A percentile compares a stretch with the other conserved stretches of the same genome.
These are phyloP conservation scores for Mesopsocus fuscifrons DNA, from an alignment of 2,888 invertebrate species.

Conservation along the genomic window DNA sequence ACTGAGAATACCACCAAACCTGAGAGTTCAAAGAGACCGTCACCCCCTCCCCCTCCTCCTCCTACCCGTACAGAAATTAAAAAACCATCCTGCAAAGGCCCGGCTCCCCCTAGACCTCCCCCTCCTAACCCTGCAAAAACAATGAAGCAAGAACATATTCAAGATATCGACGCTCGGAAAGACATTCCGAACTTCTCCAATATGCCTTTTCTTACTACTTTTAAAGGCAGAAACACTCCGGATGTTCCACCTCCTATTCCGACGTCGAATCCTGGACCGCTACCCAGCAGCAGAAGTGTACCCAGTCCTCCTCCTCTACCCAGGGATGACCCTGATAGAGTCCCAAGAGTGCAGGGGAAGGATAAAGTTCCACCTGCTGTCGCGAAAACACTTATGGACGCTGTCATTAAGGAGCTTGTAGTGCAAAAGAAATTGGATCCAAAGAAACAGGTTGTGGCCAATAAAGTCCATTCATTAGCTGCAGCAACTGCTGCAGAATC, in stretches of 20 bases:
- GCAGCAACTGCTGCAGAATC: background rate
- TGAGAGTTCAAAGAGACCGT: constrained; percentile 16
- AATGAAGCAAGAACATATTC: background rate
- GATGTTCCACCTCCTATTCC: constrained; percentile 5
- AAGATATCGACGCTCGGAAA: background rate
- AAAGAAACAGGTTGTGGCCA: background rate
- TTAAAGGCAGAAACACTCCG: constrained; percentile 1
- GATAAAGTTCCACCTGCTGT: constrained; percentile 12
- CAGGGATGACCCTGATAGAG: background rate
- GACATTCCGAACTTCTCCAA: constrained; percentile 7
- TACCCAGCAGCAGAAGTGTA: constrained; percentile 6
- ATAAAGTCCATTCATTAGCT: background rate
- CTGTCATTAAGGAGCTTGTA: constrained; percentile 27
- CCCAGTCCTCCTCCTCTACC: constrained; percentile 12
- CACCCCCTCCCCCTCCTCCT: constrained; percentile 2
- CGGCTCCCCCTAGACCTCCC: constrained; percentile 22
- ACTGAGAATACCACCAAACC: background rate
- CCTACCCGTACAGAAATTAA: background rate
- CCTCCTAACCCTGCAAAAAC: constrained; percentile 9
- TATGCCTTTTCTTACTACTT: constrained; percentile 4
- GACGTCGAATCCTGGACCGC: constrained; percentile 2
- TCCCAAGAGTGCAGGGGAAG: constrained; percentile 5
- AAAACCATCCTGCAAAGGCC: constrained; percentile 19
- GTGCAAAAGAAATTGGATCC: constrained; percentile 12
- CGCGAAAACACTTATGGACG: constrained; percentile 27